Evolutionary conservation across 2,888 invertebrate genomes (phyloP).

Genomic region (Acronicta aceris): DNA sequence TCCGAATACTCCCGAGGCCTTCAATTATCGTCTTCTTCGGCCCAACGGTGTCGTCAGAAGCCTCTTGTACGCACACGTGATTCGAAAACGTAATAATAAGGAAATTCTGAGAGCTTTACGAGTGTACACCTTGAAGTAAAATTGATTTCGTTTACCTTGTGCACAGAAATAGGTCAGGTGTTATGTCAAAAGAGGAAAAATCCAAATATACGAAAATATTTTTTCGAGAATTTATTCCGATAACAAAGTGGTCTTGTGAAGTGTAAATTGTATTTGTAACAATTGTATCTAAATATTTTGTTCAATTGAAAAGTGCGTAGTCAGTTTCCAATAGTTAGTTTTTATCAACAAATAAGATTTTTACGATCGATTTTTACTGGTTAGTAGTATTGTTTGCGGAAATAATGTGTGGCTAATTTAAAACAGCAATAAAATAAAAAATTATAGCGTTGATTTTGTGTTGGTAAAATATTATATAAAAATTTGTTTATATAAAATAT

Average conservation of each 20-base stretch:
- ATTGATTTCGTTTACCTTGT: slow-evolving; percentile 52
- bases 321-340: neutral
- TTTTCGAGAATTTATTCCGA: slow-evolving; percentile 27
- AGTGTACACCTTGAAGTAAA: slow-evolving; percentile 46
- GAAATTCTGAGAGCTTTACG: slow-evolving; percentile 43
- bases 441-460: too few relatives aligned
- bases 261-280: slow-evolving; percentile 17
- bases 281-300: slow-evolving; percentile 15
- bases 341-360: neutral
- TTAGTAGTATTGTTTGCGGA: too few relatives aligned
- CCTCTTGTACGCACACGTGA: slow-evolving; percentile 28
- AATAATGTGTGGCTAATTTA: neutral
- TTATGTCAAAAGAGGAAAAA: slow-evolving; percentile 28
- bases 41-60: slow-evolving; percentile 13
- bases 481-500: too few relatives aligned
- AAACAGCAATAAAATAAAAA: neutral
- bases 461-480: too few relatives aligned
- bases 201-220: slow-evolving; percentile 17
- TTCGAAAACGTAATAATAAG: slow-evolving; percentile 43
- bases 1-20: slow-evolving; percentile 9
- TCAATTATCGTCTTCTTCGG: slow-evolving; percentile 14
- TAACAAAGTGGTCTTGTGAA: slow-evolving; percentile 35
- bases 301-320: neutral
- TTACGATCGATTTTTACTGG: neutral
- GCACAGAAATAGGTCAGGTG: slow-evolving; percentile 43